A percentile compares a stretch with the other conserved stretches of the same genome.
These are phyloP conservation scores for Drosophila kohkoa DNA, from an alignment of 1,140 invertebrate species.

Conservation along the genomic window DNA sequence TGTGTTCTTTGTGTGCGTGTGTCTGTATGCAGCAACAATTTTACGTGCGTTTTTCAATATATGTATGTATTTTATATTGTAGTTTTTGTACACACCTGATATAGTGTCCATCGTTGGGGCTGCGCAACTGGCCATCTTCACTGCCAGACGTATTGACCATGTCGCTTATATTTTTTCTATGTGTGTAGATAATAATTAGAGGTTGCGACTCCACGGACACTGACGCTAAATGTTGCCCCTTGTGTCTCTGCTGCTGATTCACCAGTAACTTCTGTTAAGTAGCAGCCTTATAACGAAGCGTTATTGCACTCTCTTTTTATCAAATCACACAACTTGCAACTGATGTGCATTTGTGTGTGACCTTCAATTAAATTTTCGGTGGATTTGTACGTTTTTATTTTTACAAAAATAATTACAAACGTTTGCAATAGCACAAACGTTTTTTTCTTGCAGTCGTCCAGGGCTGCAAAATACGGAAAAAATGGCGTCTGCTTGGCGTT, in stretches of 20 bases:
- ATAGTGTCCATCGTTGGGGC: slow-evolving; percentile 76
- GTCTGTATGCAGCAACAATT: slow-evolving; percentile 81
- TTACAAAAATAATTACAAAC: slow-evolving; percentile 59
- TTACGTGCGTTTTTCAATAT: slow-evolving; percentile 56
- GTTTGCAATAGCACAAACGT: slow-evolving; percentile 54
- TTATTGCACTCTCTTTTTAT: slow-evolving; percentile 22
- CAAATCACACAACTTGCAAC: slow-evolving; percentile 30
- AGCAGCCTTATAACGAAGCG: slow-evolving; percentile 17
- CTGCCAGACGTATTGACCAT: slow-evolving; percentile 82
- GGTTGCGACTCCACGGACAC: slow-evolving; percentile 32
- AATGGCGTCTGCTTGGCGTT: slow-evolving; percentile 59
- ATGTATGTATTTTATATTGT: neutral
- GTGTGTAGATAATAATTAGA: slow-evolving; percentile 27
- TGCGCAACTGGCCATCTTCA: slow-evolving; percentile 82
- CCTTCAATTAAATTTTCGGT: slow-evolving; percentile 53
- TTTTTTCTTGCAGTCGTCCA: slow-evolving; percentile 55
- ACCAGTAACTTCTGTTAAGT: slow-evolving; percentile 20
- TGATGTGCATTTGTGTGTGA: slow-evolving; percentile 47
- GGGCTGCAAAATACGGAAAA: slow-evolving; percentile 58
- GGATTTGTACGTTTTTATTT: slow-evolving; percentile 49
- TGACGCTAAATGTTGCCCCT: slow-evolving; percentile 11
- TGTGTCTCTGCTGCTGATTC: slow-evolving; percentile 41
- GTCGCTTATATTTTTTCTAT: slow-evolving; percentile 7
- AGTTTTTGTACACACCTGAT: slow-evolving; percentile 75
- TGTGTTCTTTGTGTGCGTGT: slow-evolving; percentile 17